Evolutionary conservation across 2,888 invertebrate genomes (phyloP), one percentile per base, ranked within the genome.

Genomic region (Leptopilina myrica): DNA sequence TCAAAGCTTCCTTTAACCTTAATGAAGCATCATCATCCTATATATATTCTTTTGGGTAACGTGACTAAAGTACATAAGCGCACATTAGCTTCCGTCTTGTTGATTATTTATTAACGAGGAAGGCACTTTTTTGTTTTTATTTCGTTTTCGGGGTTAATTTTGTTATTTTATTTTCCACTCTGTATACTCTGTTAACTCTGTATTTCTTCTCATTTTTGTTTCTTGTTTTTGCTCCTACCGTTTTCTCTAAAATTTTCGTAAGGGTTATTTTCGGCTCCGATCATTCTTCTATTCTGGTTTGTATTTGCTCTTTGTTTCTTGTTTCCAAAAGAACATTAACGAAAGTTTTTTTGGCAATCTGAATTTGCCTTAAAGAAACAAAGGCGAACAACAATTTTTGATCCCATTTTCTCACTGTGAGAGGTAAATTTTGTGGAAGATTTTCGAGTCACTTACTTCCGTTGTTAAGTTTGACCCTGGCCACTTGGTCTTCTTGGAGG

Each of bases 381-480:
- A n/a, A n/a, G n/a, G n/a, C n/a, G n/a, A 33, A 33, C 33, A 33
- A 33, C 33, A 33, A 33, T 33, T 33, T 33, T 33, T 33, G n/a
- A 4, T 33, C 2, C 1, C 33, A 33, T 43, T 43, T 43, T 8
- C 1, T 43, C 8, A 7, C 43, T 11, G 49, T 12, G 11, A 12
- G 49, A 8, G 49, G 49, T 49, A 43, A 43, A 43, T 43, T 66
- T 40, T 43, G 33, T 15, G 8, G 15, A 15, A 53, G 53, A 69
- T 69, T 69, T 69, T 69, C 20, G 69, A 53, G 53, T 49, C 26
- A 69, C 53, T 69, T 69, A 53, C 26, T 69, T 69, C 14, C 69
- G 26, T 69, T 69, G 69, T 69, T 69, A 53, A 26, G 53, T 69
- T 49, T 69, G 69, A 69, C 15, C 53, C 69, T 69, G 20, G 69